Conservation (phyloP, 2,888 invertebrate species). For the Hyposoter didymator region DNA sequence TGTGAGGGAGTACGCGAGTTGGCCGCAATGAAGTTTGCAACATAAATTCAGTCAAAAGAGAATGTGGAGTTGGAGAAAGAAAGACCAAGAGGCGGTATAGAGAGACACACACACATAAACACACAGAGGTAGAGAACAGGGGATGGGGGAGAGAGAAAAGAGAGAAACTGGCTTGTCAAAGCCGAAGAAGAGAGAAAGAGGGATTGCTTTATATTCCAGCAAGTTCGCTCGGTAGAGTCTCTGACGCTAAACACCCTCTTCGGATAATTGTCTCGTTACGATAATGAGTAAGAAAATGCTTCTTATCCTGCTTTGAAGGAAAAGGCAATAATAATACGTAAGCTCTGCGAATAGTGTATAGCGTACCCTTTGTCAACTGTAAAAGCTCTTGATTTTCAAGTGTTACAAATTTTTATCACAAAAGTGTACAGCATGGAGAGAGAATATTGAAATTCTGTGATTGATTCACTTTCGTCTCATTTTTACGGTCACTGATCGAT, state of each 20-base stretch:
- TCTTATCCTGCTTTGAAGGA: slow-evolving; percentile 27
- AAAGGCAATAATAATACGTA: slow-evolving; percentile 11
- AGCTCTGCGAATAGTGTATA: not conserved
- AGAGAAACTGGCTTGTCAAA: not conserved
- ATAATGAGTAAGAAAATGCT: slow-evolving; percentile 47
- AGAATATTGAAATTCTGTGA: not conserved
- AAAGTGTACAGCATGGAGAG: not conserved
- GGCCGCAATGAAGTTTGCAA: slow-evolving; percentile 61
- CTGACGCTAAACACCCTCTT: slow-evolving; percentile 24
- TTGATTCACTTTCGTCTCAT: not conserved
- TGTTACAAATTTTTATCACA: not conserved
- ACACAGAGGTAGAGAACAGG: not conserved
- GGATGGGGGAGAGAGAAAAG: not conserved
- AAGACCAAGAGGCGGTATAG: slow-evolving; percentile 18
- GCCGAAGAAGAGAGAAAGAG: not conserved
- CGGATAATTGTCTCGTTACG: slow-evolving; percentile 53
- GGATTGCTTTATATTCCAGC: slow-evolving; percentile 40
- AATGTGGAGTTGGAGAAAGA: slow-evolving; percentile 9
- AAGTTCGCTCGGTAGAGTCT: slow-evolving; percentile 32
- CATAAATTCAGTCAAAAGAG: slow-evolving; percentile 56
- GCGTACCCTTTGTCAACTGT: not conserved
- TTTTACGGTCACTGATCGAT: too few relatives aligned
- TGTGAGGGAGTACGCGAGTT: slow-evolving; percentile 50
- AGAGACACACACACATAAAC: not conserved
- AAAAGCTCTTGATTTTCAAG: too few relatives aligned